Evolutionary conservation across 2,888 invertebrate species (phyloP), one percentile per base, ranked within the genome.

Genomic region (Leptinotarsa juncta): DNA sequence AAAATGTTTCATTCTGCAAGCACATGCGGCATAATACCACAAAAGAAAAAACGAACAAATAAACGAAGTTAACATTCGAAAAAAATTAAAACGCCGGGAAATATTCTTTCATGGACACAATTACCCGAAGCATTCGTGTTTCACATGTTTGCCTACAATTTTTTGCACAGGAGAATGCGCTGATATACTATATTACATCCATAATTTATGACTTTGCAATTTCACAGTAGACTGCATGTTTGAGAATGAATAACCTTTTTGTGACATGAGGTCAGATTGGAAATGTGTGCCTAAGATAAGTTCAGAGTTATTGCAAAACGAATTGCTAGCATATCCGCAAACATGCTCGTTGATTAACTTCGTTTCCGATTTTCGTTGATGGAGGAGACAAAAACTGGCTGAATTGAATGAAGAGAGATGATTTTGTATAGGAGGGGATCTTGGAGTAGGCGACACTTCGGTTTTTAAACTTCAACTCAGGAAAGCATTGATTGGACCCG

Each of bases 61-160:
- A 50, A 67, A 67, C 67, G 16, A 50, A 26, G 12, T 50, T 50
- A 14, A 51, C n/a, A 32, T 67, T 16, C 32, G 15, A 32, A 62
- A 42, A 42, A 32, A 62, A 62, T 26, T 0, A 62, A 15, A 23
- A 26, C 32, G 16, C 60, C 10, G 16, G 4, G 2, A 62, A 62
- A 62, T 15, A 62, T 62, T 62, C 62, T 62, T 26, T 51, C 12
- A 70, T 49, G 53, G 7, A 20, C 20, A 65, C 32, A 65, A 65
- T 71, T 66, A 66, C 23, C 51, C 26, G 23, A 55, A 55, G 32
- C 71, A 48, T 66, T 71, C 66, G 65, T 32, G 42, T 65, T 65
- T 71, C 53, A 65, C 51, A 65, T 71, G 20, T 71, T 66, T 66
- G 48, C 23, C 55, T 71, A 51, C 50, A 32, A 23, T 48, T 55